These are phyloP conservation scores for Dasypus novemcinctus DNA, from an alignment of 2,113 vertebrate species.

Conservation along the genomic window DNA sequence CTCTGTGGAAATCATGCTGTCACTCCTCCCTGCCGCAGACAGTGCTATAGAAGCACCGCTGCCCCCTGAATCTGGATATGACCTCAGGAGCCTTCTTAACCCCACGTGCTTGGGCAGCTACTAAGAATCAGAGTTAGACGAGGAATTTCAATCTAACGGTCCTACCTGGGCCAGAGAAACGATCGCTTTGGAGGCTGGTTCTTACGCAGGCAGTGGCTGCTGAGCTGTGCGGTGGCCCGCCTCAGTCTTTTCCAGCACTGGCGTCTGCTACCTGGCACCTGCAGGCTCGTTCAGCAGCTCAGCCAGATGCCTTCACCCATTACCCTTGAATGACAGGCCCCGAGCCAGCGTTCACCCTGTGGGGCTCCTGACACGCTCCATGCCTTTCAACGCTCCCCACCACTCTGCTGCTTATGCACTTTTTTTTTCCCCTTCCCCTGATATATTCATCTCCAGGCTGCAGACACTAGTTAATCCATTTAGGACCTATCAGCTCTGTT, in stretches of 20 bases:
- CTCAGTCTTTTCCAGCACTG: conserved; percentile 29
- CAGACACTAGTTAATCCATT: conserved; percentile 90
- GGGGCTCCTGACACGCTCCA: conserved; percentile 69
- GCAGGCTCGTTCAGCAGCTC: conserved; percentile 42
- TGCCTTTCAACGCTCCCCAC: conserved; percentile 82
- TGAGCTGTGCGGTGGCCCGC: neutral
- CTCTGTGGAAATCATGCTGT: no score
- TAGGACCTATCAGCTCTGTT: conserved; percentile 89
- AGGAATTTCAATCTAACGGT: neutral
- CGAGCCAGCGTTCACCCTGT: conserved; percentile 76
- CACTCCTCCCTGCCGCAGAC: neutral
- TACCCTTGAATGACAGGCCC: conserved; percentile 76
- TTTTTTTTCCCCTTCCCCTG: conserved; percentile 51
- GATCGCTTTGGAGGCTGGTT: neutral
- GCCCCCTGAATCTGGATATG: neutral
- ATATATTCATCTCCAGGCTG: conserved; percentile 84
- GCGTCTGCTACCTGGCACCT: conserved; percentile 57
- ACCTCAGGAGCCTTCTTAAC: neutral
- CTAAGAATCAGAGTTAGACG: no score
- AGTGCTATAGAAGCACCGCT: neutral
- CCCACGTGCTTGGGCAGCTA: neutral
- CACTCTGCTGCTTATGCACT: conserved; percentile 79
- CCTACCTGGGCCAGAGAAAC: neutral
- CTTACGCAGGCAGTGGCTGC: fast-evolving
- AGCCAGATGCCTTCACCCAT: conserved; percentile 17